These are phyloP conservation scores for Sturnus vulgaris DNA, from an alignment of 2,113 vertebrate genomes.

Conservation along the genomic window DNA sequence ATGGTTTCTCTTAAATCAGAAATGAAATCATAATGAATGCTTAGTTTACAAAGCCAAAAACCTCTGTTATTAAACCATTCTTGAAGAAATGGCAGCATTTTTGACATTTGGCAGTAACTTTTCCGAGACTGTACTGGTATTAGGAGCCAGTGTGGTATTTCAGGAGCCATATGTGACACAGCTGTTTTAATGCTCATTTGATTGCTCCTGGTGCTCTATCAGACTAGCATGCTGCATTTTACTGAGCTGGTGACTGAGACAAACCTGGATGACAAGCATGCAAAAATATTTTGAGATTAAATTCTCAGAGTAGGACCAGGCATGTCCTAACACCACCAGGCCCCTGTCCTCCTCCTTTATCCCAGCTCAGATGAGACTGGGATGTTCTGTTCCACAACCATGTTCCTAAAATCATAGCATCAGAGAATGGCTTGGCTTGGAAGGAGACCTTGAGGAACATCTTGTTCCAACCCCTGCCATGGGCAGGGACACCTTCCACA, in stretches of 20 bases:
- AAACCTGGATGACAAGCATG: neutral
- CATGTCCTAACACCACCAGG: rapidly evolving
- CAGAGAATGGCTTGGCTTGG: neutral
- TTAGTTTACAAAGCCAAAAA: neutral
- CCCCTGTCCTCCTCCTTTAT: neutral
- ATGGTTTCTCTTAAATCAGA: neutral
- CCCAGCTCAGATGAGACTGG: neutral
- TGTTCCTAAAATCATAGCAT: neutral
- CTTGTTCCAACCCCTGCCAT: neutral
- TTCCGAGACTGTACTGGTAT: neutral
- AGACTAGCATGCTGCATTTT: neutral
- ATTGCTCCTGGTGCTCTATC: neutral
- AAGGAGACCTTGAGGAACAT: neutral
- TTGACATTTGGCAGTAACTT: neutral
- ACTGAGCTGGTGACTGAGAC: neutral
- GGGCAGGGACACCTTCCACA: neutral
- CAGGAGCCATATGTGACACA: neutral
- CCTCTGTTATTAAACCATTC: neutral
- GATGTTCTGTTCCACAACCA: neutral
- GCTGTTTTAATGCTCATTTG: neutral
- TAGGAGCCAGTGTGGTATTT: neutral
- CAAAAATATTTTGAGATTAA: neutral
- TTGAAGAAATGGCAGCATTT: neutral
- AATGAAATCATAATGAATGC: neutral
- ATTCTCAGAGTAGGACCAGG: neutral